Evolutionary conservation across 2,797 vertebrate genomes (phyloP).

Genomic region (Cynopterus sphinx): DNA sequence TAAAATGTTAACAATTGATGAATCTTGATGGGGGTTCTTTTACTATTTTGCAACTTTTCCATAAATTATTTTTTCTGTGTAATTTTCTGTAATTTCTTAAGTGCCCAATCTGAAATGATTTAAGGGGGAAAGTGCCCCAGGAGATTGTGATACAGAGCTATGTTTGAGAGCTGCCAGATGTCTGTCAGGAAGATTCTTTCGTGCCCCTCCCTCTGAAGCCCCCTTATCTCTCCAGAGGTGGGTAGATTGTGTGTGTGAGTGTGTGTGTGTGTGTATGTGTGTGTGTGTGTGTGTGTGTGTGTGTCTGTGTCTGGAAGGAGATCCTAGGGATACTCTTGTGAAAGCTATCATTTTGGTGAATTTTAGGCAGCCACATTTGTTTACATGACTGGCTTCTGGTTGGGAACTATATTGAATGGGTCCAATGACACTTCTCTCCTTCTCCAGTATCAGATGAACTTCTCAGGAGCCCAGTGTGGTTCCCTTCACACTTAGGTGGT

Average conservation of each 20-base stretch:
- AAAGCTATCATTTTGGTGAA: background rate
- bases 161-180: background rate
- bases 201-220: background rate
- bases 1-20: background rate
- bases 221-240: background rate
- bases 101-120: conserved; percentile 11
- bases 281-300: no score
- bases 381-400: background rate
- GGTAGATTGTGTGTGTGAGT: background rate
- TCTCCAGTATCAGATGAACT: background rate
- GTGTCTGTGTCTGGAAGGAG: background rate
- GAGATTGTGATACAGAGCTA: background rate
- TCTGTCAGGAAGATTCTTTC: background rate
- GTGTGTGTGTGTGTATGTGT: background rate
- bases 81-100: conserved; percentile 15
- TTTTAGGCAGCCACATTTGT: background rate
- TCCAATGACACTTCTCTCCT: background rate
- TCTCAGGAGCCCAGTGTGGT: background rate
- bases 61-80: background rate
- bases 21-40: background rate
- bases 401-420: background rate
- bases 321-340: background rate
- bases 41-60: background rate
- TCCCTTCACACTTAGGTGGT: background rate
- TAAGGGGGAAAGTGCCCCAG: background rate